Conservation (phyloP, 2,797 vertebrate genomes). For the Simalia tracyae region DNA sequence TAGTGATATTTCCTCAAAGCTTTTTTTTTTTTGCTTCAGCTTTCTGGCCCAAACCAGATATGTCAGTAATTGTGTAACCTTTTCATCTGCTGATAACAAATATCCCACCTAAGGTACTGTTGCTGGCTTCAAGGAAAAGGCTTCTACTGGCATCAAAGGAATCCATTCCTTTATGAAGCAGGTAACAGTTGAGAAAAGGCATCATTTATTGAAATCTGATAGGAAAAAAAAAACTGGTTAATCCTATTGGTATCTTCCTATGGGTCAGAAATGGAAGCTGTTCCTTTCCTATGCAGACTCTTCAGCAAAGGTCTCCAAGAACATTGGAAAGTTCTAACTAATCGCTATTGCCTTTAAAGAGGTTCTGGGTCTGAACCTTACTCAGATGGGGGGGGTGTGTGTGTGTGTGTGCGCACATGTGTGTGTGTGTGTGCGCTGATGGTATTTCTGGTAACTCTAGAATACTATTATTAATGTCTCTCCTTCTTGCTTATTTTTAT, state of each 20-base stretch:
- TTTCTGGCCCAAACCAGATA: neutral
- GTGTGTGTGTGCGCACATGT: too few species aligned
- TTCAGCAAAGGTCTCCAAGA: neutral
- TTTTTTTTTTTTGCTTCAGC: neutral
- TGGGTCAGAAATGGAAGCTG: neutral
- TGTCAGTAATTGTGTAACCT: too few species aligned
- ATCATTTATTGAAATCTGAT: neutral
- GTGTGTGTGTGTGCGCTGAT: too few species aligned
- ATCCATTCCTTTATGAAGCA: neutral
- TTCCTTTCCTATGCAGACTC: neutral
- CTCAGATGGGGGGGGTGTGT: too few species aligned
- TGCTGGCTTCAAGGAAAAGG: neutral
- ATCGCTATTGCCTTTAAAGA: neutral
- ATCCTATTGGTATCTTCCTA: neutral
- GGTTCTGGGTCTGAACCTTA: too few species aligned
- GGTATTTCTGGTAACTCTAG: too few species aligned
- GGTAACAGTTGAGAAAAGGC: neutral
- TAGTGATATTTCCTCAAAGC: neutral
- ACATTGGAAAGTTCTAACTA: neutral
- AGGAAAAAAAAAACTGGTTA: neutral
- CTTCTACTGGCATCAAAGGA: neutral
- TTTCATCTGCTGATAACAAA: neutral
- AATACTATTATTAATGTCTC: too few species aligned
- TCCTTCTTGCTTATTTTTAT: too few species aligned
- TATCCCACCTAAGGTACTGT: neutral